A percentile compares a stretch with the other conserved stretches of the same genome.
Evolutionary conservation across 2,113 vertebrate species (phyloP).

Genomic region (Vulpes lagopus): DNA sequence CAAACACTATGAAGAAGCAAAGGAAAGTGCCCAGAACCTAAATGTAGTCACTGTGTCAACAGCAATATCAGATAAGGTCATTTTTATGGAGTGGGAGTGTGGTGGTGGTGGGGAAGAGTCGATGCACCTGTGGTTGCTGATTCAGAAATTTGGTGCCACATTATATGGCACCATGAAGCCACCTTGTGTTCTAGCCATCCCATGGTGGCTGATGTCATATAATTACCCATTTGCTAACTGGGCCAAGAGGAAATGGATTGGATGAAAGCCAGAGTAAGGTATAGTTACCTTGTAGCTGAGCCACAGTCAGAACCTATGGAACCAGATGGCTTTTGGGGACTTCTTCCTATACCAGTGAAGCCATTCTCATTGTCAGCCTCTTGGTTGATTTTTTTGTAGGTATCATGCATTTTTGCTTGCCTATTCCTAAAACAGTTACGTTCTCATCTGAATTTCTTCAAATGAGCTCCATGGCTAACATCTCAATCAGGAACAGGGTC

Average conservation of each 20-base stretch:
- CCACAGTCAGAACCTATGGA: background rate
- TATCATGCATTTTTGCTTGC: background rate
- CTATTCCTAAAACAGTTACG: background rate
- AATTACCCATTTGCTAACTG: slow-evolving; percentile 68
- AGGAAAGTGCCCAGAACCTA: slow-evolving; percentile 59
- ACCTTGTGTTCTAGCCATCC: slow-evolving; percentile 53
- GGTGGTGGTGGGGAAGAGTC: background rate
- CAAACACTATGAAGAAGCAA: slow-evolving; percentile 73
- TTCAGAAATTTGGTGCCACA: slow-evolving; percentile 77
- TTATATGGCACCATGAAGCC: slow-evolving; percentile 71
- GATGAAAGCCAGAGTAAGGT: slow-evolving; percentile 63
- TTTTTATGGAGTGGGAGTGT: slow-evolving; percentile 61
- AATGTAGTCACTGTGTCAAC: slow-evolving; percentile 77
- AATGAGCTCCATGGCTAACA: background rate
- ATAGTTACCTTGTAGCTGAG: slow-evolving; percentile 49
- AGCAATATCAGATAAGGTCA: slow-evolving; percentile 75
- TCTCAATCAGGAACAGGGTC: slow-evolving; percentile 56
- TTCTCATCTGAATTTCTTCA: slow-evolving; percentile 29
- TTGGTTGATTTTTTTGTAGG: slow-evolving; percentile 28
- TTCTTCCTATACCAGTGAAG: slow-evolving; percentile 40
- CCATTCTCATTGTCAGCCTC: background rate
- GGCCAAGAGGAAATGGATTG: slow-evolving; percentile 75
- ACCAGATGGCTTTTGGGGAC: background rate
- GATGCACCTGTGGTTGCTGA: slow-evolving; percentile 72
- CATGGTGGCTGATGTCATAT: slow-evolving; percentile 72